Percentiles rank a stretch among this genome's conserved stretches.
Conservation (phyloP, 2,888 invertebrate genomes). For the Sussaba pulchella region DNA sequence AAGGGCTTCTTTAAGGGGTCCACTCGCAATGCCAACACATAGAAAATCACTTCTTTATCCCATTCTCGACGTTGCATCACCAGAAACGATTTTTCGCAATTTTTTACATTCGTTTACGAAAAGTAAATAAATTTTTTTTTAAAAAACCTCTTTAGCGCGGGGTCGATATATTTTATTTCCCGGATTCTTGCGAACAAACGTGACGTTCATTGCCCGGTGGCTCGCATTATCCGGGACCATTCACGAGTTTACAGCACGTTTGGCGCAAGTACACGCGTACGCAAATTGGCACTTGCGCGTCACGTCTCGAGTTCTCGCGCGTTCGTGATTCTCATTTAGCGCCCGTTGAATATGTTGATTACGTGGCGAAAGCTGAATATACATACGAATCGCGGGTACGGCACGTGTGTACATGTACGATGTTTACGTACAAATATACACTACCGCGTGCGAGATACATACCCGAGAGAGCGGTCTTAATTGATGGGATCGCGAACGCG, state of each 20-base stretch:
- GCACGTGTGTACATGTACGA: constrained; percentile 30
- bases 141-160: no score
- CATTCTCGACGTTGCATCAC: no score
- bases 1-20: no score
- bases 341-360: constrained; percentile 77
- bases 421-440: background rate
- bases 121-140: background rate
- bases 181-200: constrained; percentile 6
- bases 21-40: no score
- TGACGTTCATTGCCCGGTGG: constrained; percentile 9
- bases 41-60: no score
- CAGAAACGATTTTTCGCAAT: no score
- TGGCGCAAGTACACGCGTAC: constrained; percentile 35
- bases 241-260: constrained; percentile 23
- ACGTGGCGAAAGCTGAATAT: constrained; percentile 69
- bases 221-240: constrained; percentile 3
- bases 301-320: constrained; percentile 44
- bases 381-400: constrained; percentile 5
- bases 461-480: constrained; percentile 70
- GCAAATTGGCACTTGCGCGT: constrained; percentile 67
- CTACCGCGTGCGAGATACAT: constrained; percentile 29
- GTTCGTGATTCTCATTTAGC: constrained; percentile 69
- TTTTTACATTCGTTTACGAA: background rate
- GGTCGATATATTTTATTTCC: background rate
- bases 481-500: constrained; percentile 78